Evolutionary conservation across 2,113 vertebrate genomes (phyloP).

Genomic region (Solea solea): DNA sequence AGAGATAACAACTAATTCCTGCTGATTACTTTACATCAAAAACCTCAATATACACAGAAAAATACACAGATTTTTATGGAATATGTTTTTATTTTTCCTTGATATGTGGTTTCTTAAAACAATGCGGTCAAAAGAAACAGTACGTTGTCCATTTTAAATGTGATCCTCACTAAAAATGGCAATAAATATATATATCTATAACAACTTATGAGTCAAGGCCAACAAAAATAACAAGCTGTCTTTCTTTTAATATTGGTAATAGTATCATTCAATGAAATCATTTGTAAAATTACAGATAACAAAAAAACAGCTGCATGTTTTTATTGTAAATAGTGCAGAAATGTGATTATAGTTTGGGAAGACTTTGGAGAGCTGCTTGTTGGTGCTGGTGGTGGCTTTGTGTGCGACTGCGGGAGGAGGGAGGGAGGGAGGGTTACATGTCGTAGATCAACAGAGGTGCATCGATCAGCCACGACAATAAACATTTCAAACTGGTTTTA

Average conservation of each 20-base stretch:
- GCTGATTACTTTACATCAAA: neutral
- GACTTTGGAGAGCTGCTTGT: constrained; percentile 43
- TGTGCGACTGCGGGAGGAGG: neutral
- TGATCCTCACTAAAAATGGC: neutral
- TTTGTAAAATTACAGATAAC: constrained; percentile 27
- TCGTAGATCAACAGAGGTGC: constrained; percentile 15
- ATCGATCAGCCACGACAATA: neutral
- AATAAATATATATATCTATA: neutral
- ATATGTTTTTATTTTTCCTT: constrained; percentile 28
- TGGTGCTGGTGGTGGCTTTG: constrained; percentile 35
- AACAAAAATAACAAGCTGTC: constrained; percentile 30
- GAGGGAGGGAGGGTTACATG: constrained; percentile 7
- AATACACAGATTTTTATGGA: neutral
- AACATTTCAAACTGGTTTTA: no score
- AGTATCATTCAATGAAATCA: neutral
- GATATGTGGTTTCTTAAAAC: constrained; percentile 10
- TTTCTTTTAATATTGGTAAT: constrained; percentile 5
- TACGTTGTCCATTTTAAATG: constrained; percentile 12
- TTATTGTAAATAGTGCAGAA: constrained; percentile 51
- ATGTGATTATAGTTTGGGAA: constrained; percentile 59
- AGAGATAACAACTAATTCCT: neutral
- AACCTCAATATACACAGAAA: no score
- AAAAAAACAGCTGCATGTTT: constrained; percentile 5
- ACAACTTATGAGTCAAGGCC: constrained; percentile 11
- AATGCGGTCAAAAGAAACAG: constrained; percentile 44